Conservation (phyloP, 2,113 vertebrate genomes). For the Hippocampus comes region DNA sequence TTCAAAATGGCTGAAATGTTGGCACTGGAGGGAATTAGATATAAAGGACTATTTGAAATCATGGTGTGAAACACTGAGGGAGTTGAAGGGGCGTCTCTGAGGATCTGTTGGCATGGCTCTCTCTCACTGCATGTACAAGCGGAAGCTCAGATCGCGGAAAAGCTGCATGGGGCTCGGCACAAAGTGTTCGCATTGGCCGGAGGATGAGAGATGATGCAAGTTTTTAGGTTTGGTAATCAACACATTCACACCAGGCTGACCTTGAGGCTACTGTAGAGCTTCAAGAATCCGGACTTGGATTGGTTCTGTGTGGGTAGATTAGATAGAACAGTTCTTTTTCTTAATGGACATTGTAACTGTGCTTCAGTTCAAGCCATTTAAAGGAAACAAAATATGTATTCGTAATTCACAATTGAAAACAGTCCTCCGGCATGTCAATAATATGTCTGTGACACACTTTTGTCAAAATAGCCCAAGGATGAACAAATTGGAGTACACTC, state of each 20-base stretch:
- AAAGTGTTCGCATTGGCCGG: background rate
- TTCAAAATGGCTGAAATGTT: background rate
- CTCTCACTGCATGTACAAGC: background rate
- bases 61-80: background rate
- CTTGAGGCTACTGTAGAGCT: background rate
- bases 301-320: background rate
- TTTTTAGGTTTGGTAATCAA: background rate
- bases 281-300: background rate
- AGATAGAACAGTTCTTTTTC: background rate
- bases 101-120: background rate
- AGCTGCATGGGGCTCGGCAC: background rate
- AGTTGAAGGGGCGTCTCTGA: background rate
- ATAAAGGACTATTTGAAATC: background rate
- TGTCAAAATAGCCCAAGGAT: no score
- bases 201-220: background rate
- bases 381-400: no score
- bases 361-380: no score
- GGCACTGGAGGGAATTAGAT: background rate
- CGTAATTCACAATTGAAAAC: no score
- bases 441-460: no score
- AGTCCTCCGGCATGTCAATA: no score
- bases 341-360: no score
- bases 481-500: no score
- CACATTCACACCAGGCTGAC: background rate
- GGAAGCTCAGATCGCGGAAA: background rate